Percentiles rank a stretch among this genome's conserved stretches.
Evolutionary conservation across 92 coral and sea anemone species (phyloP).

Genomic region (Heteractis magnifica): DNA sequence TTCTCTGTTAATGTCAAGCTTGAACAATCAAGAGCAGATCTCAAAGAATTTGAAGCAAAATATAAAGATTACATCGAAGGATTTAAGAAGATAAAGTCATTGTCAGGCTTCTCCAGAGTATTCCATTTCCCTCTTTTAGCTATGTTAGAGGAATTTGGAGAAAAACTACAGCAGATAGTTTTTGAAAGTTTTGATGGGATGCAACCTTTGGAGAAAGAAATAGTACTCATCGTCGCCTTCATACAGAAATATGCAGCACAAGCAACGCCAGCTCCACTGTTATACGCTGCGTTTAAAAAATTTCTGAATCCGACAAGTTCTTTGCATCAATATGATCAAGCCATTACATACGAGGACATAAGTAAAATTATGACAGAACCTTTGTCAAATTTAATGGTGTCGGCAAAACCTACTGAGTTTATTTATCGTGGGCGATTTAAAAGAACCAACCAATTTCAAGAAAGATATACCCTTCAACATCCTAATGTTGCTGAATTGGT

Average conservation of each 20-base stretch:
- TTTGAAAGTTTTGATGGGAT: constrained; percentile 63
- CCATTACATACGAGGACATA: constrained; percentile 66
- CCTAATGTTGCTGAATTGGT: constrained; percentile 62
- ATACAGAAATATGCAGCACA: constrained; percentile 68
- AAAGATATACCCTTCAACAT: constrained; percentile 73
- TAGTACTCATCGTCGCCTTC: constrained; percentile 75
- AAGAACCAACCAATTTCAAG: constrained; percentile 11
- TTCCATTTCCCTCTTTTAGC: constrained; percentile 89
- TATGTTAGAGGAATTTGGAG: constrained; percentile 59
- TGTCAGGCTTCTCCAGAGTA: constrained; percentile 57
- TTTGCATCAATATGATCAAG: background rate
- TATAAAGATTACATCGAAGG: constrained; percentile 62
- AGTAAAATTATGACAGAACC: constrained; percentile 64
- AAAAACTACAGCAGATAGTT: constrained; percentile 56
- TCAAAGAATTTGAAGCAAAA: constrained; percentile 60
- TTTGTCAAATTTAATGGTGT: constrained; percentile 73
- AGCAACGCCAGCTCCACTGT: constrained; percentile 62
- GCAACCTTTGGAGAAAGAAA: constrained; percentile 48
- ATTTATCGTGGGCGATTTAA: background rate
- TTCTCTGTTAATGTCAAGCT: constrained; percentile 66
- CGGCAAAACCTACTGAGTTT: constrained; percentile 37
- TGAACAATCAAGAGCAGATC: constrained; percentile 72
- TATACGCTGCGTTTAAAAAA: too few relatives aligned
- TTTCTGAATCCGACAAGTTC: too few relatives aligned
- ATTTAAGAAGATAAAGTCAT: constrained; percentile 7